Evolutionary conservation across 2,113 vertebrate species (phyloP), one percentile per base, ranked within the genome.

Genomic region (Chlamydotis undulata): DNA sequence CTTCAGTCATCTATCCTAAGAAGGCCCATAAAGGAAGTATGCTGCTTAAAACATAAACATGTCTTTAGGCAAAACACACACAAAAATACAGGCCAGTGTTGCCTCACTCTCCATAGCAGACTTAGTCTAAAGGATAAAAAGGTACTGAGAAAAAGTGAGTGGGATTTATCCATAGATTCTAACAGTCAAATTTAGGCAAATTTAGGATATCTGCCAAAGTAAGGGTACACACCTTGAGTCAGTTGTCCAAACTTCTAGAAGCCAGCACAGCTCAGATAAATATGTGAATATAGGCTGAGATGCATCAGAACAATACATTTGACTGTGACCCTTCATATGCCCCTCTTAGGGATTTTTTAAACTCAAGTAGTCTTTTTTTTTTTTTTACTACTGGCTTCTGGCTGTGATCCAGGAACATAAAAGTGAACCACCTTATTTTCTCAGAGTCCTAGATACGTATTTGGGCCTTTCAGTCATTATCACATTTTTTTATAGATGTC

Each of bases 401-500:
- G 18, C 53, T 92, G 50, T 87, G 41, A 80, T 86, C 39, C 55
- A 61, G 83, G 19, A 10, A 86, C 13, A 45, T 86, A 39, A 71
- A 85, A 76, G 41, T 22, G 37, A 71, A 67, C 18, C 43, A 61
- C 35, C 4, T 53, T 83, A 25, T 86, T 89, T 92, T 89, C 47
- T 89, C 23, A 55, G 49, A 77, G 23, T 78, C n/a, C 60, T 49
- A 73, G 68, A 63, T 49, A 43, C 56, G 28, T 75, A n/a, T 92
- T 41, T 74, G 19, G 28, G 50, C 52, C 50, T 93, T 90, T 93
- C 71, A 92, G 73, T 81, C 52, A 84, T 78, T 90, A 90, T 87
- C 86, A 91, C 73, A 78, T 75, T 75, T 94, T 94, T 96, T 90
- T 87, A 81, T 90, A 87, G 73, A 90, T 83, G 56, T 71, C 94